phyloP scores from a whole-genome alignment of 2,113 vertebrate species.

The Dipodomys spectabilis region DNA sequence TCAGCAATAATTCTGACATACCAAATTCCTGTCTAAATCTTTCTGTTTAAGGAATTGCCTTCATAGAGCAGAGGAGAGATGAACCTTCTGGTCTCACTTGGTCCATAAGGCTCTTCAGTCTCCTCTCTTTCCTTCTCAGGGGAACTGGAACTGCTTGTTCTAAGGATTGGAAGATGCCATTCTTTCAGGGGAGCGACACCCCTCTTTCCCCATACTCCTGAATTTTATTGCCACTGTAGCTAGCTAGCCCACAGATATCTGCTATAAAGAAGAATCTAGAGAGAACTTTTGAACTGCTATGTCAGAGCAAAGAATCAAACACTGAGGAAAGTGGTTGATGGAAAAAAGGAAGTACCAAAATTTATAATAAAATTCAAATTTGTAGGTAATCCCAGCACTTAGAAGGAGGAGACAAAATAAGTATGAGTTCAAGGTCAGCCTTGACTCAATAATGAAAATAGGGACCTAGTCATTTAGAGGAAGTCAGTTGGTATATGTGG shows the following conservation, averaged over 20 bases:
- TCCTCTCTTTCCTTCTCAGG: background rate
- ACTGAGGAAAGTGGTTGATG: background rate
- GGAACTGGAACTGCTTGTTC: background rate
- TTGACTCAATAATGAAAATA: background rate
- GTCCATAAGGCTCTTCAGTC: background rate
- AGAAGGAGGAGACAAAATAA: too few species aligned
- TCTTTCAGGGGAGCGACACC: background rate
- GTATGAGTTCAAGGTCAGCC: too few species aligned
- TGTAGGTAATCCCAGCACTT: too few species aligned
- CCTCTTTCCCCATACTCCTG: rapidly evolving
- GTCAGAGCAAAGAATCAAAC: background rate
- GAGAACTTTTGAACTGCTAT: background rate
- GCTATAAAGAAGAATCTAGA: background rate
- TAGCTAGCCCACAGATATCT: background rate
- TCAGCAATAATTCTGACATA: background rate
- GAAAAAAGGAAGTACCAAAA: background rate
- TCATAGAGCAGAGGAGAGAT: rapidly evolving
- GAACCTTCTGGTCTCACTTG: background rate
- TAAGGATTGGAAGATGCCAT: background rate
- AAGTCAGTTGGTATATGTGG: background rate
- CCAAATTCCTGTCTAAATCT: background rate
- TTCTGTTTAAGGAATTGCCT: background rate
- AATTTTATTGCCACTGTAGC: background rate
- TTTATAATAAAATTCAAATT: background rate
- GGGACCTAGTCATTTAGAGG: background rate